These are phyloP conservation scores for Nautilus pompilius DNA, from an alignment of 1,140 invertebrate species.

Conservation along the genomic window DNA sequence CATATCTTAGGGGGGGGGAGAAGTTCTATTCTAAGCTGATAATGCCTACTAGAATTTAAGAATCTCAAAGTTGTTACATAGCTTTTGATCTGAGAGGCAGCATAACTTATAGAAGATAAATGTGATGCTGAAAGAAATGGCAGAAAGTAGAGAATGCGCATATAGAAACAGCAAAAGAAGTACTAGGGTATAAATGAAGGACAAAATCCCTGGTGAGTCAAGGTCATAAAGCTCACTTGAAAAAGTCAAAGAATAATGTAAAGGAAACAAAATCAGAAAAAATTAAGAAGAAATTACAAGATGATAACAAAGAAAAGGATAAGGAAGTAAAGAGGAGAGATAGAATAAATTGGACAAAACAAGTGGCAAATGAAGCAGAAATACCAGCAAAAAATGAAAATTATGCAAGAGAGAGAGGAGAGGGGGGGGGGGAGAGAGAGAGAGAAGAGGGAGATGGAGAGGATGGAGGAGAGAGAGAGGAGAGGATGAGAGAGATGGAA, in stretches of 20 bases:
- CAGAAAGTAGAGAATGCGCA: not conserved
- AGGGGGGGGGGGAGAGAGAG: not conserved
- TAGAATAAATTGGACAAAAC: conserved; percentile 1
- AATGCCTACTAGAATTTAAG: no score
- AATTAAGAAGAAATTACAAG: not conserved
- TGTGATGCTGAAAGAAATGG: no score
- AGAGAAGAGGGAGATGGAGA: not conserved
- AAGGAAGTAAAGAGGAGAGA: conserved; percentile 8
- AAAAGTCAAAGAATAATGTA: not conserved
- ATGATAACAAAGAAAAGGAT: no score
- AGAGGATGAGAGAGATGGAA: conserved; percentile 1
- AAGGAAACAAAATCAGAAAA: not conserved
- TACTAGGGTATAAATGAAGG: not conserved
- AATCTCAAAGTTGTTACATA: no score
- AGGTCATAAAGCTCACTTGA: not conserved
- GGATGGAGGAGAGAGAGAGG: not conserved
- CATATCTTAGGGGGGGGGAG: no score
- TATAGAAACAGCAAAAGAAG: not conserved
- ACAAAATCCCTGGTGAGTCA: not conserved
- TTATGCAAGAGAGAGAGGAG: not conserved
- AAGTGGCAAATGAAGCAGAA: not conserved
- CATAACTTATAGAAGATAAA: no score
- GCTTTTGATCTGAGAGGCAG: no score
- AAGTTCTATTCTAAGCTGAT: no score
- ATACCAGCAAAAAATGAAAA: not conserved